Base-by-base conservation (phyloP, 2,888 invertebrate species). In the Luperina testacea region DNA sequence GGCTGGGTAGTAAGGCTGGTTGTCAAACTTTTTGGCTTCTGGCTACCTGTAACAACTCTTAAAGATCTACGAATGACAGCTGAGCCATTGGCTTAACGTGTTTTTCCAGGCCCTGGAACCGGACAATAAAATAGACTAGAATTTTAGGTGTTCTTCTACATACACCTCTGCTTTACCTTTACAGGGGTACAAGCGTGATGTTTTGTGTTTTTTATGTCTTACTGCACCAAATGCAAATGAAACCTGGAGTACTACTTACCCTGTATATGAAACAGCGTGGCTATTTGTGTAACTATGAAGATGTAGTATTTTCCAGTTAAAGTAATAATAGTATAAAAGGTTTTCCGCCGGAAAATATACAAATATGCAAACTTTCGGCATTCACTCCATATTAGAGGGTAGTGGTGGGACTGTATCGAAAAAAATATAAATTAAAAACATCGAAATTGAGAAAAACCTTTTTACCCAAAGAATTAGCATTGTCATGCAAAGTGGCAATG, bases 341-440 rank as follows among this genome's bases (percentile, higher is more conserved):
- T 83, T 85, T 86, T 86, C 75, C 65, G 78, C 78, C 84, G 84
- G 87, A 90, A 90, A 91, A 90, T 90, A 84, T 91, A 91, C 92
- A 91, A 91, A 92, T 89, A 90, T 88, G 87, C 88, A 88, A 90
- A 91, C 90, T 92, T 92, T 92, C 67, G 90, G 90, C 89, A 87
- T 90, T 91, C 91, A 90, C 89, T 92, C 78, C 88, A 90, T 87
- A 89, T 92, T 91, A 91, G 91, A 88, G 84, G 20, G 65, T 87
- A 90, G 92, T 20, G 91, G 4, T 83, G 90, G 61, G 87, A 48
- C 5, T 8, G 17, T 45, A 17, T 78, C 78, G 81, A 80, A 73
- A 15, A 51, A 3, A 65, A 64, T 32, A 2, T 20, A 1, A 64
- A 64, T 64, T 11, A 2, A 64, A 20, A 64, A 11, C 1, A 38